Evolutionary conservation across 2,113 vertebrate species (phyloP), one percentile per base, ranked within the genome.

Genomic region (Erinaceus europaeus): DNA sequence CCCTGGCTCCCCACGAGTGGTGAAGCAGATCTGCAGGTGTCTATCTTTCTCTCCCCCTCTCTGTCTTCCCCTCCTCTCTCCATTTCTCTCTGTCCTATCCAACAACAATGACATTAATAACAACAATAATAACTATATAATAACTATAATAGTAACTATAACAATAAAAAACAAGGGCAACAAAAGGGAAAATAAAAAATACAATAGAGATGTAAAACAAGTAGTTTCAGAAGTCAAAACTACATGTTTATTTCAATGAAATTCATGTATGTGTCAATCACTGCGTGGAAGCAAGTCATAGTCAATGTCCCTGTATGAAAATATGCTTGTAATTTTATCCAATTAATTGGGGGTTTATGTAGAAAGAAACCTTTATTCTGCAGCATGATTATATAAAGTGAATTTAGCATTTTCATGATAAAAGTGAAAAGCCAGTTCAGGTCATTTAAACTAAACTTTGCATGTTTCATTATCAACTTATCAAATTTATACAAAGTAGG

Each of bases 391-490:
- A 67, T 38, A 1, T 50, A 86, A 61, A 69, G 3, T n/a, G 55
- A 64, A 1, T 73, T 42, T 62, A 84, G 36, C 64, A 1, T 65
- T 71, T 75, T 32, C 25, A 50, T 50, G 44, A 73, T 50, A 53
- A 78, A 84, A 11, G 7, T 36, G 18, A 71, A 89, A 92, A 89
- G 4, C 0, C 68, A 59, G 4, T 42, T 78, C 0, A 27, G 6
- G 34, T 73, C 27, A 84, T 85, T 95, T 89, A 92, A 81, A 32
- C 57, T 34, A 62, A 64, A 53, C 3, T 29, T 29, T 7, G 90
- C 44, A 23, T 89, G 55, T 93, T 95, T 95, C 71, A 67, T 89
- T 67, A 94, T 12, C 11, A 90, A 23, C 36, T 88, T n/a, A 64
- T 89, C 36, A 93, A 61, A 88, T 89, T 90, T 84, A 86, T 90